A percentile compares a stretch with the other conserved stretches of the same genome.
These are phyloP conservation scores for Amphilophus citrinellus DNA, from an alignment of 2,113 vertebrate genomes.

Conservation along the genomic window DNA sequence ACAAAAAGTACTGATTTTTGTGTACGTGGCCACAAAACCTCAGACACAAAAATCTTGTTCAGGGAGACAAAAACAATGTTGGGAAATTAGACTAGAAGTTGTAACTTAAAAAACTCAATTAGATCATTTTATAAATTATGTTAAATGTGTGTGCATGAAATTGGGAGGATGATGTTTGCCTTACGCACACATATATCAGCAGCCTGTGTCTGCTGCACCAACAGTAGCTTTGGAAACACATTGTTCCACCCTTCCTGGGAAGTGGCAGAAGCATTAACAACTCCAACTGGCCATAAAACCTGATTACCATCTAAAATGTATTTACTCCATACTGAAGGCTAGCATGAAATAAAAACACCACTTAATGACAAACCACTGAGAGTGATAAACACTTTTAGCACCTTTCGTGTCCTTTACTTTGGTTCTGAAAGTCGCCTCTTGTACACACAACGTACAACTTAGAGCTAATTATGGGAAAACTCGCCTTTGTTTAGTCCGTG, in stretches of 20 bases:
- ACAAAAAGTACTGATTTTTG: rapidly evolving
- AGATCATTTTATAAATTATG: too few relatives aligned
- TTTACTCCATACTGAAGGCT: not conserved
- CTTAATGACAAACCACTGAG: not conserved
- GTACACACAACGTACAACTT: not conserved
- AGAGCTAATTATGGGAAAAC: not conserved
- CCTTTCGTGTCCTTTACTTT: not conserved
- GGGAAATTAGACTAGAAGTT: not conserved
- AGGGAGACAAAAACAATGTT: rapidly evolving
- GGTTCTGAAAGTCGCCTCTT: not conserved
- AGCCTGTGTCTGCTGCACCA: not conserved
- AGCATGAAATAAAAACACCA: not conserved
- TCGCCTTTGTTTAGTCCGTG: not conserved
- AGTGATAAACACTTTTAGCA: not conserved
- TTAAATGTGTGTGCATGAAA: too few relatives aligned
- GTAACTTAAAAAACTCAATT: too few relatives aligned
- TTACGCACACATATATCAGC: not conserved
- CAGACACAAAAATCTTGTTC: not conserved
- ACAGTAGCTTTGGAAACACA: not conserved
- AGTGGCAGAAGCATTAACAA: not conserved
- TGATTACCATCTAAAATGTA: not conserved
- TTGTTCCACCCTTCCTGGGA: not conserved
- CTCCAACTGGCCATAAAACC: not conserved
- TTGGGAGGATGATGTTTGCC: not conserved
- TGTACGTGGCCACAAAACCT: not conserved